These are phyloP conservation scores for Blera fallax DNA, from an alignment of 2,888 invertebrate species.

Conservation along the genomic window DNA sequence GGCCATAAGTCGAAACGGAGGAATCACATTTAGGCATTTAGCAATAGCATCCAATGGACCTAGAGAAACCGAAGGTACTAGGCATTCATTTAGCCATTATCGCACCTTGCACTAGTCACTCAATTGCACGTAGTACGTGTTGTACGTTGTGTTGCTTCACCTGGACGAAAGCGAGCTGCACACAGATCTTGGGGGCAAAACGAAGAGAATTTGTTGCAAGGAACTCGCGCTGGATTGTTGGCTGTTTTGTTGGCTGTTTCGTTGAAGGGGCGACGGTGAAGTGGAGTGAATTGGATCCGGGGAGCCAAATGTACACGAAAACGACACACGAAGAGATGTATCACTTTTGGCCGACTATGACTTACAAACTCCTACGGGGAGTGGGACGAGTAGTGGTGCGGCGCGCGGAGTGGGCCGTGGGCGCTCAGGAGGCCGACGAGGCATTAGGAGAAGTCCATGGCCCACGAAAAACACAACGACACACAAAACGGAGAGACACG, in stretches of 20 bases:
- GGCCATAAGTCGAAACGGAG: constrained; percentile 20
- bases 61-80: constrained; percentile 51
- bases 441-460: constrained; percentile 65
- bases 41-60: constrained; percentile 52
- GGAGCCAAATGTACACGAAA: constrained; percentile 45
- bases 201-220: constrained; percentile 44
- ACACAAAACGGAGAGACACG: constrained; percentile 55
- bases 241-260: background rate
- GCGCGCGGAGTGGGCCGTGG: constrained; percentile 48
- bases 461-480: constrained; percentile 55
- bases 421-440: constrained; percentile 36
- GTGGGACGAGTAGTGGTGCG: background rate
- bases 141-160: background rate
- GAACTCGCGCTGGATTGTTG: constrained; percentile 29
- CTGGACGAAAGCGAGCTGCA: background rate
- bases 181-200: constrained; percentile 8
- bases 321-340: constrained; percentile 59
- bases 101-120: constrained; percentile 69
- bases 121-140: constrained; percentile 40
- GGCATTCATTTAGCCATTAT: constrained; percentile 69
- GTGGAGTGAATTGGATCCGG: background rate
- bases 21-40: constrained; percentile 61
- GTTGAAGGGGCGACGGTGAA: background rate
- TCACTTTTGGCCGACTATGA: constrained; percentile 62
- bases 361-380: constrained; percentile 54